Conservation (phyloP, 2,888 invertebrate genomes). For the Synanthedon vespiformis region DNA sequence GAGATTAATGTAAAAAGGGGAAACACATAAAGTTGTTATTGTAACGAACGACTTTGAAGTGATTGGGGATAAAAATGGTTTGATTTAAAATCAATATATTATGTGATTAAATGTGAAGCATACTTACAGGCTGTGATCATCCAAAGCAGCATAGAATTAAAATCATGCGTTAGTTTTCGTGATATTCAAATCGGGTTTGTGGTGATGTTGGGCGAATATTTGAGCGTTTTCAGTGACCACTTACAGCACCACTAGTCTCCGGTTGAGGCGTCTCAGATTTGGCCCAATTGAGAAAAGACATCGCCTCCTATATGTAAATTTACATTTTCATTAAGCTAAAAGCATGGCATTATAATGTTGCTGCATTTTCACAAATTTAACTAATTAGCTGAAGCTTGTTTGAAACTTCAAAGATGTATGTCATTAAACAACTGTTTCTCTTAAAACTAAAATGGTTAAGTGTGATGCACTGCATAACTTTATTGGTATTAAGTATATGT, state of each 20-base stretch:
- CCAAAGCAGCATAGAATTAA: conserved; percentile 64
- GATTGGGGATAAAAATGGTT: too few species aligned
- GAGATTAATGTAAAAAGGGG: neutral
- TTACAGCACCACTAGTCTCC: conserved; percentile 62
- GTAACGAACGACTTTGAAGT: too few species aligned
- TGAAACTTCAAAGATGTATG: too few species aligned
- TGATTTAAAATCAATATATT: neutral
- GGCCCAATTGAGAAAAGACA: conserved; percentile 57
- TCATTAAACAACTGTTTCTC: too few species aligned
- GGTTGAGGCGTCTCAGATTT: conserved; percentile 53
- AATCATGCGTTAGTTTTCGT: conserved; percentile 62
- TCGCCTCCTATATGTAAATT: conserved; percentile 61
- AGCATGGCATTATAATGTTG: conserved; percentile 22
- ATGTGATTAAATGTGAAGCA: conserved; percentile 10
- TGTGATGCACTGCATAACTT: too few species aligned
- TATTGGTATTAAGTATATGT: too few species aligned
- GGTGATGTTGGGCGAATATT: conserved; percentile 29
- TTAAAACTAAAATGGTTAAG: too few species aligned
- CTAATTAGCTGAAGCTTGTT: too few species aligned
- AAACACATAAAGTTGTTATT: neutral
- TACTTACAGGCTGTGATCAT: conserved; percentile 67
- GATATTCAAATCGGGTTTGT: conserved; percentile 37
- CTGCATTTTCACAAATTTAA: neutral
- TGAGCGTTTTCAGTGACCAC: conserved; percentile 25
- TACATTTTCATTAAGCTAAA: conserved; percentile 42